Conservation (phyloP, 2,888 invertebrate genomes). For the Callimorpha dominula region DNA sequence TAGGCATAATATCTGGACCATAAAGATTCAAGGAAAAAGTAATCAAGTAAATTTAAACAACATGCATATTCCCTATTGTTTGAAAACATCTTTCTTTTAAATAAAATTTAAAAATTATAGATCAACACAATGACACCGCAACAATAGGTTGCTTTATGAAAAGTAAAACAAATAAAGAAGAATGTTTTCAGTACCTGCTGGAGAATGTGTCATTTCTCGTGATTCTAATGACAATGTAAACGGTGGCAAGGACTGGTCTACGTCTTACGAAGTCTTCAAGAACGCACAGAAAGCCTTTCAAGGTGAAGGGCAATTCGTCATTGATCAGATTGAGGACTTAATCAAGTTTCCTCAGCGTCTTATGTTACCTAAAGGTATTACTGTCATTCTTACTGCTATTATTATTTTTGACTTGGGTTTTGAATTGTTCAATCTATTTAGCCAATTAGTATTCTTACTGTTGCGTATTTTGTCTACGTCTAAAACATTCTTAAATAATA, state of each 20-base stretch:
- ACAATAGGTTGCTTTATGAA: too few relatives aligned
- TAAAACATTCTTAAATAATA: too few relatives aligned
- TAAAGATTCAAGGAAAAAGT: too few relatives aligned
- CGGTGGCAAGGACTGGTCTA: slow-evolving; percentile 84
- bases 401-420: background rate
- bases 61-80: too few relatives aligned
- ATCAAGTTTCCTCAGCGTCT: slow-evolving; percentile 88
- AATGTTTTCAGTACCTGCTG: slow-evolving; percentile 67
- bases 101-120: too few relatives aligned
- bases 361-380: slow-evolving; percentile 88
- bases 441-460: too few relatives aligned
- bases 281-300: slow-evolving; percentile 80
- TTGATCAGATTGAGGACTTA: slow-evolving; percentile 81
- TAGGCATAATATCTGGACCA: too few relatives aligned
- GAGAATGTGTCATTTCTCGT: slow-evolving; percentile 83
- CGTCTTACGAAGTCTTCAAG: slow-evolving; percentile 75
- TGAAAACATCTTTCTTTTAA: too few relatives aligned
- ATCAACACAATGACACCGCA: too few relatives aligned
- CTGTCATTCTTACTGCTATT: background rate
- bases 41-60: too few relatives aligned
- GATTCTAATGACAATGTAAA: slow-evolving; percentile 87
- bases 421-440: background rate
- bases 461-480: too few relatives aligned
- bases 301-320: slow-evolving; percentile 76
- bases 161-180: too few relatives aligned